Evolutionary conservation across 53 echinoderm and acorn worm genomes (phyloP).

Genomic region (Henricia sp.): DNA sequence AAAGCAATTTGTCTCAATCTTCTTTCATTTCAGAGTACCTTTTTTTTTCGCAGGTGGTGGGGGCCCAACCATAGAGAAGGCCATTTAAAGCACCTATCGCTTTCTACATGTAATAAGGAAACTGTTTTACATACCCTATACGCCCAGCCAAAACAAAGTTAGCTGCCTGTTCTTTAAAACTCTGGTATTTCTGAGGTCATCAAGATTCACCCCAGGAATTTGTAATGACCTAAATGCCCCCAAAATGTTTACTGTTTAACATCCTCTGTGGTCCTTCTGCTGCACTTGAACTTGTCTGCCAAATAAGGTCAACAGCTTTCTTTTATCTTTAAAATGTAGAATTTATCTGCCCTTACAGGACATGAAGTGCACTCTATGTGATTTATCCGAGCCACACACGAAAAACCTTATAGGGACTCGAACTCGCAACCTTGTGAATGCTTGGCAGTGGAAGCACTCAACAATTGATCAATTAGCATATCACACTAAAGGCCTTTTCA

Average conservation of each 20-base stretch:
- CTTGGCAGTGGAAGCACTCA: too few species aligned
- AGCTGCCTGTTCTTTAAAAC: too few species aligned
- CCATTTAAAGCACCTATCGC: not conserved
- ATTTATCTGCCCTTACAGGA: too few species aligned
- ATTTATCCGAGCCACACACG: too few species aligned
- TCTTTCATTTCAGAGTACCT: conserved; percentile 32
- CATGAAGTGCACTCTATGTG: too few species aligned
- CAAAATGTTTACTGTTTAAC: not conserved
- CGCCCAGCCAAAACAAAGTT: too few species aligned
- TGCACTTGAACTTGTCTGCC: not conserved
- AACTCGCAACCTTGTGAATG: too few species aligned
- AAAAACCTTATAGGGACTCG: too few species aligned
- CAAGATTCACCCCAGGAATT: not conserved
- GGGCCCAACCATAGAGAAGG: not conserved
- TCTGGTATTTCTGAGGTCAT: not conserved
- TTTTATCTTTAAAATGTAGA: not conserved
- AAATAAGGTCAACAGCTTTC: not conserved
- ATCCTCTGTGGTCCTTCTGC: not conserved
- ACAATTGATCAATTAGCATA: too few species aligned
- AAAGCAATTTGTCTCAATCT: conserved; percentile 57
- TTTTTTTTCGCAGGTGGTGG: conserved; percentile 50
- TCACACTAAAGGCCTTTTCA: too few species aligned
- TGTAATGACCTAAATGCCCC: not conserved
- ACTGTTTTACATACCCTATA: too few species aligned
- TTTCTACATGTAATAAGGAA: too few species aligned